Conservation (phyloP, 2,888 invertebrate species). For the Panzeria rudis region DNA sequence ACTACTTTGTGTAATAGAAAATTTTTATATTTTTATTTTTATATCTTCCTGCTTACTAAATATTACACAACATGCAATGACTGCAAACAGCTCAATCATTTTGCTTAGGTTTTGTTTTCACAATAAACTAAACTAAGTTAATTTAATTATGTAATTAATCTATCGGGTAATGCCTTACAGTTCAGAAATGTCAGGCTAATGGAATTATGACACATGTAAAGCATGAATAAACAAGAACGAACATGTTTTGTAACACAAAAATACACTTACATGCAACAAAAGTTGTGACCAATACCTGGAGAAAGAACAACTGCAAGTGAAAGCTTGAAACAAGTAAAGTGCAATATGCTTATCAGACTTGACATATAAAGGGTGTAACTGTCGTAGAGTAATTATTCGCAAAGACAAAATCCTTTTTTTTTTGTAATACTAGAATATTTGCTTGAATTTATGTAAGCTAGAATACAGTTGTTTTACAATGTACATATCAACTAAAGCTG, state of each 20-base stretch:
- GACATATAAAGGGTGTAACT: not conserved
- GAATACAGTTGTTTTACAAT: too few species aligned
- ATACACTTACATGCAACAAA: not conserved
- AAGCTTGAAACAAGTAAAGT: not conserved
- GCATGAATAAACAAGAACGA: not conserved
- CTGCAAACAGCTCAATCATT: constrained; percentile 6
- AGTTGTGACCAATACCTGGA: not conserved
- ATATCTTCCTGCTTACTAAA: too few species aligned
- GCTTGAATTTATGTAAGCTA: too few species aligned
- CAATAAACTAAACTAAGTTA: constrained; percentile 3
- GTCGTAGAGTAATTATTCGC: not conserved
- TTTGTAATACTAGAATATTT: not conserved
- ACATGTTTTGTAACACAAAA: not conserved
- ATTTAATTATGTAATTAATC: constrained; percentile 57
- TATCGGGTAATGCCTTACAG: constrained; percentile 30
- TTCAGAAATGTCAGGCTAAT: constrained; percentile 13
- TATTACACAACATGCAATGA: not conserved
- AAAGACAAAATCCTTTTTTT: not conserved
- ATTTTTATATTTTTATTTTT: too few species aligned
- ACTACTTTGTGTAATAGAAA: too few species aligned
- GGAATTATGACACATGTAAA: constrained; percentile 35
- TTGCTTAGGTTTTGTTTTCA: not conserved
- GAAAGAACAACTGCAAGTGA: not conserved
- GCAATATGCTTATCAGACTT: not conserved
- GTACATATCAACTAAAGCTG: too few species aligned